A percentile compares a stretch with the other conserved stretches of the same genome.
phyloP scores from a whole-genome alignment of 1,140 invertebrate species.

The Akabosia matsudoensis region DNA sequence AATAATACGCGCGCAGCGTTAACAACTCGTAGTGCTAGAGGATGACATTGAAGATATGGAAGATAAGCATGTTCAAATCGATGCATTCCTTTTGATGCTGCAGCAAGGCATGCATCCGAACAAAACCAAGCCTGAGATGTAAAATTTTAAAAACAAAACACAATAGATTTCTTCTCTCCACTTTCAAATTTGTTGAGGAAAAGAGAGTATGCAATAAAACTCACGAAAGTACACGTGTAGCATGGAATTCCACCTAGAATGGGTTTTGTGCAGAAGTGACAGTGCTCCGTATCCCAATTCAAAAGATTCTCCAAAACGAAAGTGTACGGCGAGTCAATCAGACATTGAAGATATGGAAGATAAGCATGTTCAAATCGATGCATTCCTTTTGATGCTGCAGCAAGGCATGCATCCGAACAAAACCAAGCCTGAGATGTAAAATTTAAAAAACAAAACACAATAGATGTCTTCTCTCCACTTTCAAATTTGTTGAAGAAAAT shows the following conservation, averaged over 20 bases:
- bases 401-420: constrained; percentile 2
- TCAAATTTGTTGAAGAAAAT: too few species aligned
- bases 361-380: constrained; percentile 4
- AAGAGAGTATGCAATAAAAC: neutral
- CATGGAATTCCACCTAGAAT: constrained; percentile 24
- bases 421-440: constrained; percentile 20
- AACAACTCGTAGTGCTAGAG: neutral
- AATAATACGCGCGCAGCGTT: neutral
- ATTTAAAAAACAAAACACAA: neutral
- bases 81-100: neutral
- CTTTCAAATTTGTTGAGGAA: too few species aligned
- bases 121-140: constrained; percentile 21
- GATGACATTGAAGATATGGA: constrained; percentile 10
- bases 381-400: neutral
- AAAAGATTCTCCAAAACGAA: constrained; percentile 10
- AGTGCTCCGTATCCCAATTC: constrained; percentile 30
- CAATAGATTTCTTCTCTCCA: too few species aligned
- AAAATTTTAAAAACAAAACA: neutral
- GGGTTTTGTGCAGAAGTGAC: constrained; percentile 24
- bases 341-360: constrained; percentile 14
- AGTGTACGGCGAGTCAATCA: constrained; percentile 37
- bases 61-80: constrained; percentile 1
- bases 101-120: neutral
- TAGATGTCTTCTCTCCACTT: too few species aligned
- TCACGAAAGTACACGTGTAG: constrained; percentile 18